phyloP scores from a whole-genome alignment of 2,113 vertebrate species.

The Xiphorhynchus elegans region DNA sequence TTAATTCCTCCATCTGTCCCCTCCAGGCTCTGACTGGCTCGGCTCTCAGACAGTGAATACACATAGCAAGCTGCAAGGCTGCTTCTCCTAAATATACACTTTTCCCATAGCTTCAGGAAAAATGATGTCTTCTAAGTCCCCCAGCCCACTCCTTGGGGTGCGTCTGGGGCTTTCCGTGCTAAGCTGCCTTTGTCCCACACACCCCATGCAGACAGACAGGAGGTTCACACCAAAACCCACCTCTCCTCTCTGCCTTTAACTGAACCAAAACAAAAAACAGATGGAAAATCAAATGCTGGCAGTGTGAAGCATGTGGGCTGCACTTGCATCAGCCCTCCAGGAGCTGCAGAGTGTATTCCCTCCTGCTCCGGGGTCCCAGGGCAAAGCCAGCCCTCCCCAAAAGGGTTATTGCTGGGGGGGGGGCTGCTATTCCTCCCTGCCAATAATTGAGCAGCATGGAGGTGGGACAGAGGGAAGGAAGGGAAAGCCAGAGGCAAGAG shows the following conservation, averaged over 20 bases:
- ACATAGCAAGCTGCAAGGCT: background rate
- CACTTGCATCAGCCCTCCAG: conserved; percentile 19
- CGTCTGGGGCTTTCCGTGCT: background rate
- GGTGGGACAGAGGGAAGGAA: background rate
- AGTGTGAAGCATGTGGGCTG: conserved; percentile 32
- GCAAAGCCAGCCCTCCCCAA: background rate
- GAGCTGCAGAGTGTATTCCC: background rate
- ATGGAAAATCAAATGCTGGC: conserved; percentile 54
- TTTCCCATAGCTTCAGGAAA: background rate
- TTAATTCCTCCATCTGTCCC: conserved; percentile 61
- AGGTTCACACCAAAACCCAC: conserved; percentile 52
- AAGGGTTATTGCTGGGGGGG: background rate
- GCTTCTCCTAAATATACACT: background rate
- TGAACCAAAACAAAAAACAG: conserved; percentile 63
- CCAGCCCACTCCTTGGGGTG: background rate
- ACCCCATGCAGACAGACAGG: background rate
- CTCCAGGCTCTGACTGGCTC: conserved; percentile 32
- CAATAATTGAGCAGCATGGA: background rate
- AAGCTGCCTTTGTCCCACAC: conserved; percentile 10
- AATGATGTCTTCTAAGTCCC: background rate
- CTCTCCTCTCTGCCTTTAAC: conserved; percentile 24
- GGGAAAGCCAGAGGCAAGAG: background rate
- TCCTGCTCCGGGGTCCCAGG: background rate
- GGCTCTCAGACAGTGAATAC: background rate
- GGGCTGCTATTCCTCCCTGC: background rate